A percentile compares a stretch with the other conserved stretches of the same genome.
These are phyloP conservation scores for Megalops cyprinoides DNA, from an alignment of 2,797 vertebrate species.

Conservation along the genomic window DNA sequence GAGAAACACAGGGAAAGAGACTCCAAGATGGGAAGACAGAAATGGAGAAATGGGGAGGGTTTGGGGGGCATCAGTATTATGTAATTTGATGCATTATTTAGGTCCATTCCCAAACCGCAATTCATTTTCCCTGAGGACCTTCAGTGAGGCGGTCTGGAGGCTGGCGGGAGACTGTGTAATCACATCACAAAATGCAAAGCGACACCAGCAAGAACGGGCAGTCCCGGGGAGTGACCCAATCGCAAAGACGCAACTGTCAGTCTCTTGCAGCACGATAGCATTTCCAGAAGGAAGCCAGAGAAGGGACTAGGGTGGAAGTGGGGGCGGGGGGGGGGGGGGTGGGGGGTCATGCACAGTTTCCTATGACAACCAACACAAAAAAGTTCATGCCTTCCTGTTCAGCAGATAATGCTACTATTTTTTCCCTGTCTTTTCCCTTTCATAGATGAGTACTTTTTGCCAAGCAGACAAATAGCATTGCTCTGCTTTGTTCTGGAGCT, in stretches of 20 bases:
- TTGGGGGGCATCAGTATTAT: background rate
- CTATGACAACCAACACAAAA: background rate
- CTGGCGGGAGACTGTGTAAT: constrained; percentile 3
- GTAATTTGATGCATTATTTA: constrained; percentile 11
- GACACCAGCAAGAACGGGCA: background rate
- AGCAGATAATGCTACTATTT: background rate
- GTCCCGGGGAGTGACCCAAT: background rate
- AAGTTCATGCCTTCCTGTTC: background rate
- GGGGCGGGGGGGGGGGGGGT: background rate
- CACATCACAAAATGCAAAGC: constrained; percentile 7
- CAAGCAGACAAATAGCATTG: background rate
- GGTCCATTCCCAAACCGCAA: background rate
- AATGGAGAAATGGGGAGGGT: background rate
- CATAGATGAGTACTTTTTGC: background rate
- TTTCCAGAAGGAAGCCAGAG: background rate
- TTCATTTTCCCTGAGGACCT: background rate
- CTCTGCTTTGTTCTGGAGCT: background rate
- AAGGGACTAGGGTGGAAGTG: background rate
- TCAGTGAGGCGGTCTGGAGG: background rate
- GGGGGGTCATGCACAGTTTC: background rate
- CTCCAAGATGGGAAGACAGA: no score
- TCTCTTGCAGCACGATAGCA: constrained; percentile 13
- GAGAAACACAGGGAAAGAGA: background rate
- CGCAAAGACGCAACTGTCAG: constrained; percentile 8
- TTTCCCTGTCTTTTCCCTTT: background rate